phyloP scores from a whole-genome alignment of 1,140 invertebrate genomes.

The Ceratina australensis region DNA sequence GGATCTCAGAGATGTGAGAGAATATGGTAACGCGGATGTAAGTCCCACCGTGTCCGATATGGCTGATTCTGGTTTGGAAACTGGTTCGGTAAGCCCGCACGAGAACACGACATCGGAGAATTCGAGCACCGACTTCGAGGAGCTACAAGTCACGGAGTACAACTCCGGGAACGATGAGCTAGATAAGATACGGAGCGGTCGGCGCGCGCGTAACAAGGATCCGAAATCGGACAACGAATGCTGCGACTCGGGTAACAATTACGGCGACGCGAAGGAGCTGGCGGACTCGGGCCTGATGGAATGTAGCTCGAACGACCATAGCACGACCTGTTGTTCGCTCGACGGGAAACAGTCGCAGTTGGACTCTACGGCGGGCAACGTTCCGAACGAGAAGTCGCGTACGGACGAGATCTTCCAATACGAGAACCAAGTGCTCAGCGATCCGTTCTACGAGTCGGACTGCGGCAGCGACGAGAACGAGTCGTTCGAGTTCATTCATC shows the following conservation, averaged over 20 bases:
- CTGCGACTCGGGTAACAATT: conserved; percentile 33
- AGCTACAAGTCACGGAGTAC: conserved; percentile 82
- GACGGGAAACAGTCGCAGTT: conserved; percentile 61
- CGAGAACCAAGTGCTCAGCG: conserved; percentile 72
- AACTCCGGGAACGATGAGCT: conserved; percentile 85
- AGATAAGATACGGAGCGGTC: conserved; percentile 57
- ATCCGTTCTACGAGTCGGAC: conserved; percentile 75
- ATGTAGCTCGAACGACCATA: conserved; percentile 44
- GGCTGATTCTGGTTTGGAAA: conserved; percentile 82
- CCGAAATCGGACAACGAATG: conserved; percentile 31
- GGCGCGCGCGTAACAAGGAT: conserved; percentile 25
- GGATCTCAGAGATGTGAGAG: conserved; percentile 26
- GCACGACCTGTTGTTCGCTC: conserved; percentile 65
- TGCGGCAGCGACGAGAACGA: conserved; percentile 68
- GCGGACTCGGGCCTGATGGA: conserved; percentile 39
- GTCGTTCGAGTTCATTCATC: conserved; percentile 70
- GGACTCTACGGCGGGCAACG: conserved; percentile 63
- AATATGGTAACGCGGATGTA: conserved; percentile 37
- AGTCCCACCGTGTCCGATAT: conserved; percentile 72
- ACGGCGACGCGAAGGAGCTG: conserved; percentile 20
- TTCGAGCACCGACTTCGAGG: conserved; percentile 75
- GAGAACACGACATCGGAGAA: conserved; percentile 78
- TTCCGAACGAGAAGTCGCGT: conserved; percentile 52
- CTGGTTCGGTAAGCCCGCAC: conserved; percentile 79
- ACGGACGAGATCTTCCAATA: conserved; percentile 71